A percentile compares a stretch with the other conserved stretches of the same genome.
Evolutionary conservation across 2,113 vertebrate species (phyloP).

Genomic region (Percina caprodes): DNA sequence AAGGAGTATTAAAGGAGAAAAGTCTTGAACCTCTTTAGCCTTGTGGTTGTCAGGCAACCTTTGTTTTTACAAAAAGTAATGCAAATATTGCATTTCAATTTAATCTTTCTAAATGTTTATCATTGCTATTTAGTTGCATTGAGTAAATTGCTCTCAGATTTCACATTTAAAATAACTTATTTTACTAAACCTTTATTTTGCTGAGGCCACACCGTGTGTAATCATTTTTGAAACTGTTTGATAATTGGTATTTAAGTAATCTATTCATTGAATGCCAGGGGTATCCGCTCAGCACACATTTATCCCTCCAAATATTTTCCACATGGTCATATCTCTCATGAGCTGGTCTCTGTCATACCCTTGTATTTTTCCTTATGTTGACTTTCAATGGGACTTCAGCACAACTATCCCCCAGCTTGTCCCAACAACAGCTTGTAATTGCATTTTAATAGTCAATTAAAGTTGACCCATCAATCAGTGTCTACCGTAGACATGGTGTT

Average conservation of each 20-base stretch:
- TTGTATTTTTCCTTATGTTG: slow-evolving; percentile 49
- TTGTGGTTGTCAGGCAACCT: background rate
- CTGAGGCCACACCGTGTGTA: background rate
- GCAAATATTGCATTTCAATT: background rate
- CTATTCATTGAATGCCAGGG: background rate
- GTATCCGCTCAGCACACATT: background rate
- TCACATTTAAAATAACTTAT: background rate
- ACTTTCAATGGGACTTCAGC: slow-evolving; percentile 67
- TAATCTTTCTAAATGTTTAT: background rate
- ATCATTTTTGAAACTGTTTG: background rate
- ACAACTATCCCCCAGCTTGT: slow-evolving; percentile 55
- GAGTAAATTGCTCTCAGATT: background rate
- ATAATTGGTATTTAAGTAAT: background rate
- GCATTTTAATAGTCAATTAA: slow-evolving; percentile 88
- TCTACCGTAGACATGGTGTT: slow-evolving; percentile 73
- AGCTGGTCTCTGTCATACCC: slow-evolving; percentile 13
- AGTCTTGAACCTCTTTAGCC: background rate
- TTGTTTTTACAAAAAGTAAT: background rate
- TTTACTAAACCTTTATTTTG: background rate
- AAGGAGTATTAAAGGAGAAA: background rate
- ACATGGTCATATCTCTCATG: background rate
- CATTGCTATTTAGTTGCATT: background rate
- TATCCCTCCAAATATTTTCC: background rate
- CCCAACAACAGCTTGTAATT: slow-evolving; percentile 85
- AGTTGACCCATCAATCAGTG: slow-evolving; percentile 84